Base-by-base conservation (phyloP, 2,888 invertebrate species). In the Phalangium opilio region DNA sequence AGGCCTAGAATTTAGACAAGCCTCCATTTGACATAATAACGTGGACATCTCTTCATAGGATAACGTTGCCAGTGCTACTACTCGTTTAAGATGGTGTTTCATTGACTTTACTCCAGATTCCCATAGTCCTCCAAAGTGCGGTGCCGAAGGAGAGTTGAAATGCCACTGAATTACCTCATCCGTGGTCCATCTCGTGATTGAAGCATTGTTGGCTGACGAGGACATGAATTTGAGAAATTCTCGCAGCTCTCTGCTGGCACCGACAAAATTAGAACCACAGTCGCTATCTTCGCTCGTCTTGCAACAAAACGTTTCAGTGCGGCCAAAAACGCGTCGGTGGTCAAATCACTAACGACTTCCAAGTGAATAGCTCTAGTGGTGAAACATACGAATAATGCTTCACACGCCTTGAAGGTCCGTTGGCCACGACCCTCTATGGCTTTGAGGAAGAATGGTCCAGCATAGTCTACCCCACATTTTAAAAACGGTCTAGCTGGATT, bases 11-110 rank as follows among this genome's bases (percentile, higher is more conserved):
- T 62, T 63, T 3, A 62, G 45, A 5, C 60, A 53, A 0, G 54
- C 59, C 43, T 62, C 61, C 32, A 61, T 58, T 49, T 60, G 56
- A 14, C 55, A 55, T 14, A 61, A 15, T 3, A 61, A 12, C 2
- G 62, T 64, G 11, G 52, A 44, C 11, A 63, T 47, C 42, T 66
- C 62, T 45, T 64, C 61, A 41, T 51, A 61, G 1, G 59, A 62
- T 2, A 59, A 38, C 3, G 43, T 53, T 12, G 52, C 18, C 2
- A 55, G 51, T 0, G 59, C 59, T 3, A 63, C 41, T 1, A 60
- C 52, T 19, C 52, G 14, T 18, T 46, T 42, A 3, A 55, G 18
- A 35, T 55, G 54, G 35, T 34, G 21, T 43, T 58, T 56, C 2
- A 49, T 38, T 0, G 51, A 51, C 19, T 54, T 49, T 1, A 55